A percentile compares a stretch with the other conserved stretches of the same genome.
Evolutionary conservation across 1,140 invertebrate genomes (phyloP).

Genomic region (Brachionus paranguensis): DNA sequence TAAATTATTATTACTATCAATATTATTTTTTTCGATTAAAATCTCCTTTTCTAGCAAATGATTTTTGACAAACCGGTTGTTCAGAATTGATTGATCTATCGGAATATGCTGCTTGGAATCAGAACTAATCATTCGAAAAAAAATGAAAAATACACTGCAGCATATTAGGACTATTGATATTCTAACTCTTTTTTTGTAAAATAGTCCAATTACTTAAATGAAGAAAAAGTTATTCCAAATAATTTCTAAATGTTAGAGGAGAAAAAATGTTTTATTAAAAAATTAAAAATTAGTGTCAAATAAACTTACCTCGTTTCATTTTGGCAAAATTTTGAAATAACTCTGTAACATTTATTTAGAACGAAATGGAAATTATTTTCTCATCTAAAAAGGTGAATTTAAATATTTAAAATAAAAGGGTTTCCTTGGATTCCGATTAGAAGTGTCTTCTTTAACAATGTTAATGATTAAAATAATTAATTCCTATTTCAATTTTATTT

Average conservation of each 20-base stretch:
- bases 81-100: neutral
- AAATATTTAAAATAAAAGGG: neutral
- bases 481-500: neutral
- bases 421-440: neutral
- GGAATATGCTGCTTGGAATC: neutral
- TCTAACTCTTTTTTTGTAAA: slow-evolving; percentile 18
- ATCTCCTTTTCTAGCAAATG: neutral
- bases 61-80: neutral
- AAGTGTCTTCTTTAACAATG: neutral
- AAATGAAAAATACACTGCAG: neutral
- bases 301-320: neutral
- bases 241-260: neutral
- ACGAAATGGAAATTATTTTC: neutral
- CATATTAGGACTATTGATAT: slow-evolving; percentile 10
- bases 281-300: neutral
- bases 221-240: neutral
- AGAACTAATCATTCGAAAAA: neutral
- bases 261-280: neutral
- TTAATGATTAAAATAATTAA: neutral
- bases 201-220: neutral
- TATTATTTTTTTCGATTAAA: neutral
- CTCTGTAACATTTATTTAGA: neutral
- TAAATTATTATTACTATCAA: neutral
- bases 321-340: neutral
- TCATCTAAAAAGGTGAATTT: neutral